phyloP scores from a whole-genome alignment of 2,888 invertebrate genomes.

The Nebria salina region DNA sequence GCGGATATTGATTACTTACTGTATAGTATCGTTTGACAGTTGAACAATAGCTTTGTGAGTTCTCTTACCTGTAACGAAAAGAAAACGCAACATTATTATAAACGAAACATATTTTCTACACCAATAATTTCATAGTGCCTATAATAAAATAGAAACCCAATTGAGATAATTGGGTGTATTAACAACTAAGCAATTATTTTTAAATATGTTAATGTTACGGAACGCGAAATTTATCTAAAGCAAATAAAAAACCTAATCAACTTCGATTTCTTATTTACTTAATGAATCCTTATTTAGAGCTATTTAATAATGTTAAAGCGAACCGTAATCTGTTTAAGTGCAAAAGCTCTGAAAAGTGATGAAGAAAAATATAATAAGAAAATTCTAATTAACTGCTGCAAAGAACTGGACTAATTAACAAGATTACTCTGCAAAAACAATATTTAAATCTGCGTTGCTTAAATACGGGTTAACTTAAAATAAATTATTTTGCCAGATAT shows the following conservation, averaged over 20 bases:
- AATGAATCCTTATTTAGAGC: constrained; percentile 3
- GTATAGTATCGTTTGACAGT: constrained; percentile 3
- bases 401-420: background rate
- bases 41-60: constrained; percentile 5
- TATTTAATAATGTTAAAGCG: constrained; percentile 17
- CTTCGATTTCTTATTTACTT: background rate
- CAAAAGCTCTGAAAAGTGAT: background rate
- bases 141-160: too few relatives aligned
- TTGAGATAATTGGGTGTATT: too few relatives aligned
- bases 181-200: too few relatives aligned
- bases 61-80: constrained; percentile 18
- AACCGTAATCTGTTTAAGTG: background rate
- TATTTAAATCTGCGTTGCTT: background rate
- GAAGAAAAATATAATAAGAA: constrained; percentile 3
- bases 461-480: background rate
- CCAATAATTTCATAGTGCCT: background rate
- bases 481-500: too few relatives aligned
- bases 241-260: background rate
- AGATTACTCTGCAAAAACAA: background rate
- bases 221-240: background rate
- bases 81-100: constrained; percentile 7
- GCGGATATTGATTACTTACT: constrained; percentile 40
- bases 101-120: background rate
- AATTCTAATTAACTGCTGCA: constrained; percentile 11
- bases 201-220: background rate